phyloP scores from a whole-genome alignment of 30 jellyfish, hydroid and myxozoan genomes.

The Cassiopea andromeda region DNA sequence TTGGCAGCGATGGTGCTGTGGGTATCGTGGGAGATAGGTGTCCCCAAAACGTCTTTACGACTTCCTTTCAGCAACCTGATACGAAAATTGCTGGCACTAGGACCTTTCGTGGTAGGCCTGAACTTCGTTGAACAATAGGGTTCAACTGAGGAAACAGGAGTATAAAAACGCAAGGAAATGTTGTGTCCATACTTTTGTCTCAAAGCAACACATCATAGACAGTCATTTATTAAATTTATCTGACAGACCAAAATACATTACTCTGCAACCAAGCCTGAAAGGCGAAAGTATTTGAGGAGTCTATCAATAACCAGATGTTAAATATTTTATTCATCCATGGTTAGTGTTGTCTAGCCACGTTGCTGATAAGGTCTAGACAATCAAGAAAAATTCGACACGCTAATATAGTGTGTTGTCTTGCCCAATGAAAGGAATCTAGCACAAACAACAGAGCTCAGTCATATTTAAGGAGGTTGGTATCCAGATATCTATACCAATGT shows the following conservation, averaged over 20 bases:
- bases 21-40: too few relatives aligned
- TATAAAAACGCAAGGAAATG: not conserved
- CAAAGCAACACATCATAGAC: not conserved
- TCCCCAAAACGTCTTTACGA: too few relatives aligned
- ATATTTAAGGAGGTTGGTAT: not conserved
- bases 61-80: too few relatives aligned
- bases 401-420: not conserved
- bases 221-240: too few relatives aligned
- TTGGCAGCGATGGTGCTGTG: too few relatives aligned
- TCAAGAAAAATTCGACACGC: not conserved
- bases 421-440: not conserved
- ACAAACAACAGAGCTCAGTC: not conserved
- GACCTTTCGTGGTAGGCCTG: not conserved
- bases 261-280: not conserved
- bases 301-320: not conserved
- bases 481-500: not conserved
- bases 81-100: too few relatives aligned
- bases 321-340: not conserved
- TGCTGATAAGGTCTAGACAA: not conserved
- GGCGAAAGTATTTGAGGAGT: not conserved
- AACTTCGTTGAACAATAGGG: not conserved
- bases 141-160: not conserved
- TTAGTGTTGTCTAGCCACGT: slow-evolving; percentile 3
- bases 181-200: not conserved
- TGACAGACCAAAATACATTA: not conserved